These are phyloP conservation scores for Lagocephalus sceleratus DNA, from an alignment of 2,797 vertebrate species.

Conservation along the genomic window DNA sequence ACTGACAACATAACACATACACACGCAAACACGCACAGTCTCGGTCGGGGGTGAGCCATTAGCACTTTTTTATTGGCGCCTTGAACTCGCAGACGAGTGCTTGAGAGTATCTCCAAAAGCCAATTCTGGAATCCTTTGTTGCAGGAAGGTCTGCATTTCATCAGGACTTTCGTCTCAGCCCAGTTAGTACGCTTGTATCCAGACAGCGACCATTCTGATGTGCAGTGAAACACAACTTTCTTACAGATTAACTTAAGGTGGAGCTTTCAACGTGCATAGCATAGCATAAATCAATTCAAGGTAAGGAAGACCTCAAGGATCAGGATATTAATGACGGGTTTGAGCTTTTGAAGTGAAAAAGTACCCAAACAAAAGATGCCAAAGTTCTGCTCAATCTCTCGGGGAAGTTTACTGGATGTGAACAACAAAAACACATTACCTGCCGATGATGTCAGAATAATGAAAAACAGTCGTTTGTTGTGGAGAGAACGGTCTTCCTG, in stretches of 20 bases:
- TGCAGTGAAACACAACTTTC: too few species aligned
- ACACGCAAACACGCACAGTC: slow-evolving; percentile 28
- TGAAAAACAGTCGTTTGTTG: too few species aligned
- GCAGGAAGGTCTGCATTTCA: slow-evolving; percentile 14
- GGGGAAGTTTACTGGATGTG: background rate
- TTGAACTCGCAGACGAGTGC: slow-evolving; percentile 6
- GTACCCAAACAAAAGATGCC: background rate
- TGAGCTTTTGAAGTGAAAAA: background rate
- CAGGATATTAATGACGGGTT: too few species aligned
- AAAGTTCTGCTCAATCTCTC: background rate
- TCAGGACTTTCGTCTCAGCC: background rate
- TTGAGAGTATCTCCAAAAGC: too few species aligned
- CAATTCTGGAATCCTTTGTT: slow-evolving; percentile 3
- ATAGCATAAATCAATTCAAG: too few species aligned
- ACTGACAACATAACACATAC: slow-evolving; percentile 30
- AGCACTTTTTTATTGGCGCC: slow-evolving; percentile 30
- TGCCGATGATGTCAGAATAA: too few species aligned
- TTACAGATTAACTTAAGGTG: too few species aligned
- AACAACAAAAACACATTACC: background rate
- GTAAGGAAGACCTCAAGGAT: too few species aligned
- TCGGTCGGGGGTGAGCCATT: slow-evolving; percentile 22
- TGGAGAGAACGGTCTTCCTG: background rate
- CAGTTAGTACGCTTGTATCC: too few species aligned
- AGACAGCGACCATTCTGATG: too few species aligned
- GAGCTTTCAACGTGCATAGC: too few species aligned